A percentile compares a stretch with the other conserved stretches of the same genome.
Evolutionary conservation across 1,140 invertebrate species (phyloP).

Genomic region (Cecropterus lyciades): DNA sequence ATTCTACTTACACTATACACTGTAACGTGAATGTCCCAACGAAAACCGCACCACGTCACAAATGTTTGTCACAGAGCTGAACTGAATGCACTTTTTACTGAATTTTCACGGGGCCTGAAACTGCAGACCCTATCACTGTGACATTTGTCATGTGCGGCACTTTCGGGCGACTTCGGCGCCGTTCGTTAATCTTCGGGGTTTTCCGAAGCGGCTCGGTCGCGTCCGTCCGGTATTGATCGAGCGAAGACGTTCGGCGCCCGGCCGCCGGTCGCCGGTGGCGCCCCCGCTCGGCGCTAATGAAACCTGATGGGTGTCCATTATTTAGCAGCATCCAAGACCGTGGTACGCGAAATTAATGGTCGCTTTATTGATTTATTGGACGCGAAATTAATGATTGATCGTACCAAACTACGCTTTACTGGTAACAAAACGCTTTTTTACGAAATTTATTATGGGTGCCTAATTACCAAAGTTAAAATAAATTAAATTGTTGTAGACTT

Average conservation of each 20-base stretch:
- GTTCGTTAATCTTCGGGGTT: conserved; percentile 44
- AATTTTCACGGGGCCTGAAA: conserved; percentile 72
- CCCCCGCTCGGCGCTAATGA: conserved; percentile 71
- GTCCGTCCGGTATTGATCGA: conserved; percentile 62
- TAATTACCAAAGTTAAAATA: conserved; percentile 2
- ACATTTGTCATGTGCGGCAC: conserved; percentile 77
- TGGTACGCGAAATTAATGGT: conserved; percentile 75
- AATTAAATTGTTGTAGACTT: neutral
- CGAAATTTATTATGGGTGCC: neutral
- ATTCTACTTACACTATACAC: conserved; percentile 64
- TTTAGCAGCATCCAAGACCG: conserved; percentile 68
- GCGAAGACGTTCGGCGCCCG: conserved; percentile 59
- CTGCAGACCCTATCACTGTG: conserved; percentile 67
- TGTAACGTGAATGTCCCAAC: conserved; percentile 40
- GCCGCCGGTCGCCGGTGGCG: conserved; percentile 71
- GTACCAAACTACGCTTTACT: conserved; percentile 18
- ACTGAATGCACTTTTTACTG: conserved; percentile 68
- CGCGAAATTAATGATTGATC: conserved; percentile 73
- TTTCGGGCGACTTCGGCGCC: conserved; percentile 48
- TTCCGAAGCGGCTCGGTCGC: conserved; percentile 39
- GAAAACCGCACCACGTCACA: conserved; percentile 49
- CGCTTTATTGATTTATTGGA: conserved; percentile 78
- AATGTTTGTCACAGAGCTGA: conserved; percentile 50
- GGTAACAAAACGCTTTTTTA: conserved; percentile 7
- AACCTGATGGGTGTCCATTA: conserved; percentile 77